Evolutionary conservation across 2,797 vertebrate species (phyloP), one percentile per base, ranked within the genome.

Genomic region (Nasua narica): DNA sequence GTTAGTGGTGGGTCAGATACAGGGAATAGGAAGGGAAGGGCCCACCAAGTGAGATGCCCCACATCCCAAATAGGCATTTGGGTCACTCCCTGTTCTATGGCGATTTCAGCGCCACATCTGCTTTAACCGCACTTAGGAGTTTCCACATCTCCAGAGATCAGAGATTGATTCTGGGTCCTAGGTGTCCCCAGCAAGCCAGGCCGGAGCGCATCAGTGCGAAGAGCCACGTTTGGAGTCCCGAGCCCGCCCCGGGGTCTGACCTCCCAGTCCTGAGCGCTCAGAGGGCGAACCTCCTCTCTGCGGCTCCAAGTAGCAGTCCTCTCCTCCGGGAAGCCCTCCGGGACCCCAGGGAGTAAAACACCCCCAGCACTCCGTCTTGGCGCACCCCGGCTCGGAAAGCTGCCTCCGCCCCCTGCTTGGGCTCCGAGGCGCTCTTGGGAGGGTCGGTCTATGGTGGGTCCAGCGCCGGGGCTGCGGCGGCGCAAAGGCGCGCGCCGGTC

Each of bases 391-490:
- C 21, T 14, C 43, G 1, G 27, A 77, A 25, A 3, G 16, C 32
- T 16, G 79, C 58, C 18, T 25, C 43, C 5, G 32, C 29, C 7
- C 1, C 11, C 56, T 7, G 6, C 21, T 18, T 16, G 8, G 25
- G 40, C 10, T 7, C 21, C 69, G 23, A 0, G 23, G 0, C 6
- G 52, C 52, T 4, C 23, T 0, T 1, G n/a, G 4, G 7, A n/a
- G 0, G 54, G 2, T 23, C 7, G 12, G 5, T n/a, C 79, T 0
- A 21, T 12, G 27, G 16, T 7, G 21, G 21, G 11, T 21, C 14
- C 27, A 14, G 27, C 11, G 5, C 46, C n/a, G 14, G 10, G 7
- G 29, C 50, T 37, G 2, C 6, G 23, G 35, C 15, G 27, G 15
- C 6, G 37, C 50, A 14, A 0, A 5, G 43, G 32, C 15, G 1